phyloP scores from a whole-genome alignment of 1,140 invertebrate species.

The Dufourea novaeangliae region DNA sequence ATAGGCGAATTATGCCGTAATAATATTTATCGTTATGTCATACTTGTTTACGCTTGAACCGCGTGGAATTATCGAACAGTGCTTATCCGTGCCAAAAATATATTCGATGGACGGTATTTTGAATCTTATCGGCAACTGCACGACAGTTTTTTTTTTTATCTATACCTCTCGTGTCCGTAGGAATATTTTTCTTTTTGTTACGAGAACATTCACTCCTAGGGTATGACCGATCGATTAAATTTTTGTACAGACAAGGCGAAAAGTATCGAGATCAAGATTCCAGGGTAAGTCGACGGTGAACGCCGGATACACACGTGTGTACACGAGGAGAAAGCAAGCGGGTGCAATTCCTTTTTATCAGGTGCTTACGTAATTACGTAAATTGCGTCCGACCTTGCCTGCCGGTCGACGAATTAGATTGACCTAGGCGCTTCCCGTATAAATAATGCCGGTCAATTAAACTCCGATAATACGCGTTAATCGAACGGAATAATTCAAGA shows the following conservation, averaged over 20 bases:
- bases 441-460: slow-evolving; percentile 50
- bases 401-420: slow-evolving; percentile 51
- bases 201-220: not conserved
- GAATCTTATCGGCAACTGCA: slow-evolving; percentile 25
- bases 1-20: slow-evolving; percentile 2
- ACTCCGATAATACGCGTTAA: slow-evolving; percentile 33
- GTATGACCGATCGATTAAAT: too few species aligned
- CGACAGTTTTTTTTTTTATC: slow-evolving; percentile 23
- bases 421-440: slow-evolving; percentile 57
- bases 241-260: too few species aligned
- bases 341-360: slow-evolving; percentile 41
- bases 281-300: not conserved
- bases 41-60: slow-evolving; percentile 22
- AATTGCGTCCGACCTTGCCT: slow-evolving; percentile 54
- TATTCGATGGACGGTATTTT: slow-evolving; percentile 19
- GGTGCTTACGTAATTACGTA: slow-evolving; percentile 51
- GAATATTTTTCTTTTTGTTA: slow-evolving; percentile 13
- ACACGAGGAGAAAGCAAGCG: not conserved
- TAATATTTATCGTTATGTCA: slow-evolving; percentile 56
- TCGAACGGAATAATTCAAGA: slow-evolving; percentile 27
- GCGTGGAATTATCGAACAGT: slow-evolving; percentile 16
- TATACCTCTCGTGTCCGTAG: not conserved
- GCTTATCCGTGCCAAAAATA: slow-evolving; percentile 31
- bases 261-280: too few species aligned
- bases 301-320: not conserved